Conservation (phyloP, 1,140 invertebrate species). For the Diploscapter pachys region DNA sequence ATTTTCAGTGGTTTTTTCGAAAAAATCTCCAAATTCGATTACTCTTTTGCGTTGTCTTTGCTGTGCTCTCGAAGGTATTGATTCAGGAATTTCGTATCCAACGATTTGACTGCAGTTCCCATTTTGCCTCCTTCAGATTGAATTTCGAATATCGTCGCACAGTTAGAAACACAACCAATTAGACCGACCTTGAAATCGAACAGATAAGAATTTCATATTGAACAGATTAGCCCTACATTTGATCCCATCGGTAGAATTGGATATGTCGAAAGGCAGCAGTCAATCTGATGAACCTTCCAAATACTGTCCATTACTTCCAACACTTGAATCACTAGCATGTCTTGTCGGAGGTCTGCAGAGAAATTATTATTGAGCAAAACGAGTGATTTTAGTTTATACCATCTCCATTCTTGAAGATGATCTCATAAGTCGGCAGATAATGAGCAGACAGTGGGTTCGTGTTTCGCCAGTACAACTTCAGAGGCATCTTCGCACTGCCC, state of each 20-base stretch:
- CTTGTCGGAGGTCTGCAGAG: conserved; percentile 77
- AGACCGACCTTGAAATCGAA: conserved; percentile 72
- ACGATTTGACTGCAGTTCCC: conserved; percentile 77
- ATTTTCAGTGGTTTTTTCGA: neutral
- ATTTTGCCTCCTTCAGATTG: conserved; percentile 73
- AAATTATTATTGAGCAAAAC: neutral
- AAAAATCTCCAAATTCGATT: neutral
- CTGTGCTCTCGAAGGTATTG: conserved; percentile 71
- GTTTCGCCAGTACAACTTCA: conserved; percentile 90
- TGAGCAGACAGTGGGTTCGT: conserved; percentile 65
- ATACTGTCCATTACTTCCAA: conserved; percentile 91
- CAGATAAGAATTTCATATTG: neutral
- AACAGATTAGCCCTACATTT: conserved; percentile 58
- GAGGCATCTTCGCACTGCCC: conserved; percentile 91
- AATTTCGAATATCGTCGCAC: conserved; percentile 91
- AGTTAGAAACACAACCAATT: conserved; percentile 88
- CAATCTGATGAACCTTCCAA: conserved; percentile 67
- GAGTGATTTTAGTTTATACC: conserved; percentile 60
- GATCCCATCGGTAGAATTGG: conserved; percentile 89
- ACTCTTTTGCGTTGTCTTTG: conserved; percentile 1
- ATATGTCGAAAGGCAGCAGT: conserved; percentile 84
- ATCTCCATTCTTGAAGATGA: conserved; percentile 95
- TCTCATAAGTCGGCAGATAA: conserved; percentile 54
- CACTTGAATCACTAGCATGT: conserved; percentile 93
- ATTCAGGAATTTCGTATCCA: conserved; percentile 76